Evolutionary conservation across 2,113 vertebrate genomes (phyloP), one percentile per base, ranked within the genome.

Genomic region (Coracopsis vasa): DNA sequence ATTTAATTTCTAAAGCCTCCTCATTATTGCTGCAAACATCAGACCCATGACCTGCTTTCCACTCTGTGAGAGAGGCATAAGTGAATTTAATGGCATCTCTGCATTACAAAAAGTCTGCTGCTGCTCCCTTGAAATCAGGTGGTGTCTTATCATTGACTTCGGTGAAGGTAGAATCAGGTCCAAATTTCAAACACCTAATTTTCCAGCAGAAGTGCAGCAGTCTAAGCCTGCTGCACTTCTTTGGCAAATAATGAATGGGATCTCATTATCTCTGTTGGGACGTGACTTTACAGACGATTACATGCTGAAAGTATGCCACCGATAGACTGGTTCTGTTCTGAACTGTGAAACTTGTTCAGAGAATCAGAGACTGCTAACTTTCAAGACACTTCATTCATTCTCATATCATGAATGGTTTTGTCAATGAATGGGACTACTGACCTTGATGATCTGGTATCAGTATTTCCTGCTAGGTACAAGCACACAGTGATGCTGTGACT

Each of bases 191-290:
- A 92, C 84, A 72, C 83, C 92, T 80, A 74, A 82, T 93, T 93
- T 94, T 92, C 60, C 61, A 94, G 53, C 56, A 90, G 84, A 94
- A 64, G 70, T 72, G 47, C 80, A 81, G 89, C 66, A 86, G 65
- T 58, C 48, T 96, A 91, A 79, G 94, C 88, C 65, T 74, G 60
- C 77, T 86, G 90, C 47, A 50, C 73, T 90, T 87, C 93, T 81
- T 58, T 95, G 93, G 94, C 92, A 88, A 85, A 92, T 79, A 94
- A 92, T 96, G 92, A 97, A 97, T 90, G 91, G 62, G 81, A 67
- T 92, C 77, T 97, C 94, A 96, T 97, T 97, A 95, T 83, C 75
- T 94, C 81, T 19, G 37, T 83, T 97, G 77, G 92, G 90, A 97
- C 80, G 87, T 95, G 94, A 93, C 96, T 96, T 96, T 75, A 94